phyloP scores from a whole-genome alignment of 2,113 vertebrate genomes.

The Arizona elegans region DNA sequence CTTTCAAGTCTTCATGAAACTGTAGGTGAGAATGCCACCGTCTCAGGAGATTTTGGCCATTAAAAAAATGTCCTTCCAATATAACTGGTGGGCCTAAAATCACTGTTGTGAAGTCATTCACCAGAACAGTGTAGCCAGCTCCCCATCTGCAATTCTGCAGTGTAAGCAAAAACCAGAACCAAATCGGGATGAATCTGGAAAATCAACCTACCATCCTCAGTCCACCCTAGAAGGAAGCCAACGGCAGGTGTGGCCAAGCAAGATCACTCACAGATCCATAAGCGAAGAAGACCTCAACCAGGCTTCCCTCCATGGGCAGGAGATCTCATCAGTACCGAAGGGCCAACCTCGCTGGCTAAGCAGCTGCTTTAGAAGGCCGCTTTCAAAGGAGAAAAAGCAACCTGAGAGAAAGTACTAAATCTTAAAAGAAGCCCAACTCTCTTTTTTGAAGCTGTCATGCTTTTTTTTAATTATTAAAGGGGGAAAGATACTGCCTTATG shows the following conservation, averaged over 20 bases:
- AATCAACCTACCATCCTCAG: neutral
- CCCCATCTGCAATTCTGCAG: neutral
- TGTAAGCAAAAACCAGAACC: neutral
- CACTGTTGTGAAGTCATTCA: neutral
- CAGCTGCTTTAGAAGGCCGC: neutral
- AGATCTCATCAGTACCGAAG: neutral
- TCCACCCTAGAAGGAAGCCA: neutral
- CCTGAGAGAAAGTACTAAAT: neutral
- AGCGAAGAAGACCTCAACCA: neutral
- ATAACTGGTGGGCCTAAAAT: neutral
- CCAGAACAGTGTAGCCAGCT: neutral
- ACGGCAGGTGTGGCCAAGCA: neutral
- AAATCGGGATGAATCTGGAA: neutral
- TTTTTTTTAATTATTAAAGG: conserved; percentile 38
- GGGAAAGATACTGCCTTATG: conserved; percentile 29
- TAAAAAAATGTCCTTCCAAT: neutral
- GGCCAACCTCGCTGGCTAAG: neutral
- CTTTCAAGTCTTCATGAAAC: neutral
- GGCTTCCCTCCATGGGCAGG: neutral
- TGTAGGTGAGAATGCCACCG: neutral
- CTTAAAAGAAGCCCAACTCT: conserved; percentile 3
- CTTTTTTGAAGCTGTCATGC: neutral
- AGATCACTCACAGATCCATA: neutral
- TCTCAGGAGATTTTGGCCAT: neutral
- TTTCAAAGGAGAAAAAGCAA: conserved; percentile 33